Base-by-base conservation (phyloP, 64 coral and sea anemone species). In the Astreopora myriophthalma region DNA sequence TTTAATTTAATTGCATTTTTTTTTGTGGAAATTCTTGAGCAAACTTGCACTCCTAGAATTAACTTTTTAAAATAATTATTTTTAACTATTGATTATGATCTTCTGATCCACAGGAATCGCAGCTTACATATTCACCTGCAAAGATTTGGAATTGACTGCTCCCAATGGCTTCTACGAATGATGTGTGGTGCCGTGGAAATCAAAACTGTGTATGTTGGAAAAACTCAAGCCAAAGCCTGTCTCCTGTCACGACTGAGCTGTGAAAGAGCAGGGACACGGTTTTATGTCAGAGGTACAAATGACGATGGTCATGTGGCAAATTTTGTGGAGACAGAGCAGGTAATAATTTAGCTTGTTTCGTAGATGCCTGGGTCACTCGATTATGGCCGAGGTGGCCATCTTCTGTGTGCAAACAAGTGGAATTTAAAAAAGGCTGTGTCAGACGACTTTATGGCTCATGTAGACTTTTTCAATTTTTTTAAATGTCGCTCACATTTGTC, bases 291-390 rank as follows among this genome's bases (percentile, higher is more conserved):
- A 93, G 97, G 97, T 0, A 95, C 94, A 23, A 96, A 99, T 86
- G 97, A 99, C 79, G 97, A 99, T 58, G 97, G 97, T 2, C 97
- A 99, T 88, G 97, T 99, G 1, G 97, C 97, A 42, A 99, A 99
- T 48, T 99, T 99, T 96, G 97, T 99, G 40, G 97, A 99, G 85
- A 95, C 97, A 71, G 97, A 99, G 84, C 97, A 99, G 94, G 97
- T 99, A 76, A 48, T 19, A 12, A 5, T 42, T 46, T 19, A 62
- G 12, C 12, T 73, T 52, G 3, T 6, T 29, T 9, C 6, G 12
- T 20, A 62, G 73, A 37, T n/a, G 3, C 10, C 0, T 29, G 9
- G 38, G 8, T 12, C 8, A 12, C 17, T n/a, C n/a, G n/a, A n/a
- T n/a, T n/a, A n/a, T n/a, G n/a, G n/a, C n/a, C n/a, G n/a, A n/a